phyloP scores from a whole-genome alignment of 1,140 invertebrate genomes.

The Lepidurus couesii region DNA sequence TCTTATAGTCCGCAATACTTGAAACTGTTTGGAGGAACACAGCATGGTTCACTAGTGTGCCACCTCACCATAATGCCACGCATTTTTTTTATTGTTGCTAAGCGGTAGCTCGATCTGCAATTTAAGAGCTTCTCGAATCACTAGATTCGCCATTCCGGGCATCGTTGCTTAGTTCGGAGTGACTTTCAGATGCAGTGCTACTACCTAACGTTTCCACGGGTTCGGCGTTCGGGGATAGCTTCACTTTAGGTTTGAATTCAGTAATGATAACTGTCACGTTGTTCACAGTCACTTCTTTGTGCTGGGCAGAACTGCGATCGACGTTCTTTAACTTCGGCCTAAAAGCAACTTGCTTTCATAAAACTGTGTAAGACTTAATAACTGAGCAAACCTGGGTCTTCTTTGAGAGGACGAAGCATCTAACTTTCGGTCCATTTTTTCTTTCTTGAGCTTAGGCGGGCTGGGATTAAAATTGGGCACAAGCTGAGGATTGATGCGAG shows the following conservation, averaged over 20 bases:
- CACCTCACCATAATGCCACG: neutral
- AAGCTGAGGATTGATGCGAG: conserved; percentile 84
- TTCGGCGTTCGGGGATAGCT: conserved; percentile 17
- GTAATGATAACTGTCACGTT: conserved; percentile 94
- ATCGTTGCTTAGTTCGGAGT: conserved; percentile 27
- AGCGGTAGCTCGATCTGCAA: neutral
- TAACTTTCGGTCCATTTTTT: conserved; percentile 50
- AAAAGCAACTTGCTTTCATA: conserved; percentile 32
- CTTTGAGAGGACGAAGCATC: conserved; percentile 34
- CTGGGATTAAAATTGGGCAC: conserved; percentile 76
- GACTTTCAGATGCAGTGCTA: conserved; percentile 23
- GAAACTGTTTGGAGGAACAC: neutral
- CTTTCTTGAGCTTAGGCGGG: conserved; percentile 53
- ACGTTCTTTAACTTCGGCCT: conserved; percentile 79
- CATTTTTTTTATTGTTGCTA: neutral
- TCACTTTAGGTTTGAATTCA: conserved; percentile 81
- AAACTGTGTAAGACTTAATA: conserved; percentile 9
- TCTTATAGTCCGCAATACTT: neutral
- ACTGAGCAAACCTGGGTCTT: conserved; percentile 34
- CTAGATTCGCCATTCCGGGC: conserved; percentile 5
- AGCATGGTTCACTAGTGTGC: neutral
- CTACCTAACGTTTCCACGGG: conserved; percentile 22
- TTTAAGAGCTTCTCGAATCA: neutral
- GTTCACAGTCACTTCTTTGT: conserved; percentile 89
- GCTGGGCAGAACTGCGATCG: conserved; percentile 77